Base-by-base conservation (phyloP, 2,888 invertebrate genomes). In the Argynnis bischoffii region DNA sequence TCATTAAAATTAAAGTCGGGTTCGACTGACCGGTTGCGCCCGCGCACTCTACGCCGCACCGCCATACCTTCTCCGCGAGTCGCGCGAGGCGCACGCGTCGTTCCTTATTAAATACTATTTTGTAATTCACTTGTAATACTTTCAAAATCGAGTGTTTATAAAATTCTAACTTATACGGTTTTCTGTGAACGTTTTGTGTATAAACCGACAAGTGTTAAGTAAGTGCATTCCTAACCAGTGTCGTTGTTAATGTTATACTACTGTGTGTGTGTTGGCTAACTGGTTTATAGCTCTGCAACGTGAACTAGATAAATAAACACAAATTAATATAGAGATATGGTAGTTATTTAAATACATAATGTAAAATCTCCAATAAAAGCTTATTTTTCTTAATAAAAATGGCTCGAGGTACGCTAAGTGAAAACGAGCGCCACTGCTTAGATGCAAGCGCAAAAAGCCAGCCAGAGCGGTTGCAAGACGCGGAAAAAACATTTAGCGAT, bases 141-240 rank as follows among this genome's bases (percentile, higher is more conserved):
- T 67, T 76, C 72, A 73, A 75, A 77, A 79, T 78, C 74, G 73
- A 79, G 79, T 80, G 77, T 72, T 76, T 76, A 72, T 56, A 71
- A 71, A 78, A 79, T 78, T 78, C 75, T 76, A 78, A 82, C 78
- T 76, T 48, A 57, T 65, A 56, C 35, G 61, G 64, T 71, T 78
- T 76, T 79, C 76, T 75, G 78, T 81, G 73, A 80, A 81, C 79
- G 78, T 87, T 82, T 81, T 81, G 79, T 78, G 66, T 76, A 72
- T 77, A 76, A 80, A 77, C 80, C 80, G 79, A 85, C 87, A 69
- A 64, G 65, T 59, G 67, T 55, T 53, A 55, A 66, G 67, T 63
- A 84, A 87, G 87, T 89, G 90, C 86, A 92, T 92, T 92, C 92
- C 91, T 83, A 89, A 87, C 90, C 90, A 87, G 90, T 92, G 91